These are phyloP conservation scores for Lagorchestes hirsutus DNA, from an alignment of 2,797 vertebrate species.

Conservation along the genomic window DNA sequence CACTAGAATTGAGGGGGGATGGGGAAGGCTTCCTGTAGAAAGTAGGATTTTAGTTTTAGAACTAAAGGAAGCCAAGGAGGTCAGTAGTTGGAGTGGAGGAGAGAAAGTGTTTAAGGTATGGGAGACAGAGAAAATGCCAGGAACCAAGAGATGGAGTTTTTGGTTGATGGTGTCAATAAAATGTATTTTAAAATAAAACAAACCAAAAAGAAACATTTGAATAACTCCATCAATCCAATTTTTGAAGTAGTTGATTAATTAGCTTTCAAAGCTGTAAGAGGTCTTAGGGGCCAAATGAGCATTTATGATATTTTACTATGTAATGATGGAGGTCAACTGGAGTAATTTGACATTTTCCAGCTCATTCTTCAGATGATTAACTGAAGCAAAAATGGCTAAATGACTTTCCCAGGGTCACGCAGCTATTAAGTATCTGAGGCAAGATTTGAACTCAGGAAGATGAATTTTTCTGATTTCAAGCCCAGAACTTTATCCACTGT, in stretches of 20 bases:
- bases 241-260: neutral
- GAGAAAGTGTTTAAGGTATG: too few species aligned
- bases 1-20: too few species aligned
- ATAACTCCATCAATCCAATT: neutral
- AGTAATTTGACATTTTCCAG: neutral
- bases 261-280: neutral
- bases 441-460: too few species aligned
- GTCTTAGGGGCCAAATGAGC: neutral
- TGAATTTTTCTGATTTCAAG: too few species aligned
- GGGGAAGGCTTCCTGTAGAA: too few species aligned
- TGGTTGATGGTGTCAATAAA: neutral
- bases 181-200: neutral
- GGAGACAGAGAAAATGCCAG: too few species aligned
- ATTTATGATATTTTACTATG: neutral
- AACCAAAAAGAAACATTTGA: neutral
- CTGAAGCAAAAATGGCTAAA: neutral
- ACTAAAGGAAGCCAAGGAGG: too few species aligned
- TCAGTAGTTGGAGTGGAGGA: too few species aligned
- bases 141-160: neutral
- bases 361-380: neutral
- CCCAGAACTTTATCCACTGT: too few species aligned
- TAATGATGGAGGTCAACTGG: neutral
- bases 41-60: too few species aligned
- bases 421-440: too few species aligned
- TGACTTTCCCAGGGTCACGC: too few species aligned